Base-by-base conservation (phyloP, 2,113 vertebrate species). In the Aphelocoma coerulescens region DNA sequence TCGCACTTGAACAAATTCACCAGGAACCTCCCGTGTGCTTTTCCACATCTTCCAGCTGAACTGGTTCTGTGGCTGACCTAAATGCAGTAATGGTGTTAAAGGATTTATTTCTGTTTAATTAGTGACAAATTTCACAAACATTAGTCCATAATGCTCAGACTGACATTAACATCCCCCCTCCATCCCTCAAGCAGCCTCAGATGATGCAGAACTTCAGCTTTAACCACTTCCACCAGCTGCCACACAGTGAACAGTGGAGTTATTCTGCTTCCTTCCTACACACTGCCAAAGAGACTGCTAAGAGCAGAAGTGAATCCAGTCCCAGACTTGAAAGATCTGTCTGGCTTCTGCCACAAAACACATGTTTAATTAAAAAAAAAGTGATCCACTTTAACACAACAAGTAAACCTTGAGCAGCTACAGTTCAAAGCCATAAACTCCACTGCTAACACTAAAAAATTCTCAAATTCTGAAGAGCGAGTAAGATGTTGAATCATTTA, bases 71-170 rank as follows among this genome's bases (percentile, higher is more conserved):
- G 91, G 35, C 65, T 83, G 93, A 80, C 59, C 69, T 71, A 16
- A 67, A 85, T 59, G 66, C 87, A 71, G 55, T 3, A 35, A 13
- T 12, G 46, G 72, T 48, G 79, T 80, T 49, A 84, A 55, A 92
- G 59, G 85, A 75, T 88, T 88, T 59, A 82, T 95, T 96, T 90
- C 83, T 69, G 72, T 84, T 92, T 67, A 52, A 95, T 84, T 63
- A 95, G 66, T 11, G 35, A 88, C 85, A 66, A 73, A 86, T 94
- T 74, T 54, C 65, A 89, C 69, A 84, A 83, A 44, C 86, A 69
- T 59, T 4, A 83, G 71, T 7, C 37, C 49, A 18, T 26, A 39
- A n/a, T 41, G 39, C 66, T 52, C 41, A 89, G 83, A 43, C 83
- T 85, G 86, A 37, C 63, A 85, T 55, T 27, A 52, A 71, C 8